A percentile compares a stretch with the other conserved stretches of the same genome.
phyloP scores from a whole-genome alignment of 92 coral and sea anemone genomes.

The Parazoanthus darwini region DNA sequence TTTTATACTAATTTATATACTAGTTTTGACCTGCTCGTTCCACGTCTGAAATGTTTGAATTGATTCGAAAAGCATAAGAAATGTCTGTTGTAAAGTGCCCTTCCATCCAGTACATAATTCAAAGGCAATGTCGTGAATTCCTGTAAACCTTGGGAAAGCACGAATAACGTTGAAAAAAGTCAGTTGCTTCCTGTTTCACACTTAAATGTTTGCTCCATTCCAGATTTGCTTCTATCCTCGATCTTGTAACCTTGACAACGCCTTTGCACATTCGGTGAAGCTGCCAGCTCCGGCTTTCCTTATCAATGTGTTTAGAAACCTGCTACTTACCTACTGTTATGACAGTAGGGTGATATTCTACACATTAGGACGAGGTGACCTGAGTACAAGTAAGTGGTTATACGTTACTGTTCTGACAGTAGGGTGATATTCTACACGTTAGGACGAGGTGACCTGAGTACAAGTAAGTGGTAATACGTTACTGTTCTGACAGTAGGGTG shows the following conservation, averaged over 20 bases:
- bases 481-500: no score
- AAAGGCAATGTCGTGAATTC: no score
- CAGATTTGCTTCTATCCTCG: slow-evolving; percentile 97
- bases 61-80: no score
- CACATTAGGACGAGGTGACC: slow-evolving; percentile 68
- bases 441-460: no score
- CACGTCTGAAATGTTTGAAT: no score
- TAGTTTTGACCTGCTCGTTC: no score
- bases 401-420: neutral
- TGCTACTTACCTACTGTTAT: slow-evolving; percentile 87
- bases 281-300: slow-evolving; percentile 93
- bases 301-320: slow-evolving; percentile 84
- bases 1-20: no score
- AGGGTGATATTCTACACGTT: no score
- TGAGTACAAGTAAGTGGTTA: slow-evolving; percentile 64
- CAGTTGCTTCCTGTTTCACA: neutral
- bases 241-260: slow-evolving; percentile 88
- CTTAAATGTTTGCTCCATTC: slow-evolving; percentile 3
- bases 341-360: slow-evolving; percentile 90
- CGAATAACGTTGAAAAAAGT: no score
- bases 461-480: no score
- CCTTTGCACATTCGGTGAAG: slow-evolving; percentile 85
- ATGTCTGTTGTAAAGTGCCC: no score
- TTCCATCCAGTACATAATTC: no score
- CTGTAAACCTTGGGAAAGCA: neutral